A percentile compares a stretch with the other conserved stretches of the same genome.
Conservation (phyloP, 2,797 vertebrate species). For the Linurgus olivaceus region DNA sequence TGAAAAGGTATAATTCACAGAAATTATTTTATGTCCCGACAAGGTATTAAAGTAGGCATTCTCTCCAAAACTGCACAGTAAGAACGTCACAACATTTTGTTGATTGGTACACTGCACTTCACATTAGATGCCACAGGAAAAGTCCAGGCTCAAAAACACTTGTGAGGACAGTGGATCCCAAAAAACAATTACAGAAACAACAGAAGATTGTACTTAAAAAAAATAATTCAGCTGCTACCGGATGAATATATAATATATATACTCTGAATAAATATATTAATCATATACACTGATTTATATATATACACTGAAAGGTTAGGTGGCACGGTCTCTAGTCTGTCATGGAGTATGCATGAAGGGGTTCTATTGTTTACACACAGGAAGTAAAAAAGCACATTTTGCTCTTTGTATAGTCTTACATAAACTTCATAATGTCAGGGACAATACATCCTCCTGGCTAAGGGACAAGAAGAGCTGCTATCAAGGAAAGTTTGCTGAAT, state of each 20-base stretch:
- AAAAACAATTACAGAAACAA: background rate
- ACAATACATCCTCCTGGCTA: background rate
- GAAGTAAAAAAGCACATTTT: slow-evolving; percentile 7
- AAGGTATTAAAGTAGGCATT: background rate
- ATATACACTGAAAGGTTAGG: slow-evolving; percentile 20
- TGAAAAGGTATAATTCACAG: background rate
- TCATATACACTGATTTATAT: background rate
- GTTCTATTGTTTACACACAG: slow-evolving; percentile 7
- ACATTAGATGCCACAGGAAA: background rate
- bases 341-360: background rate
- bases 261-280: background rate
- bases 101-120: background rate
- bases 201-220: slow-evolving; percentile 33
- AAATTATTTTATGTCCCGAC: background rate
- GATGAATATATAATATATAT: slow-evolving; percentile 11
- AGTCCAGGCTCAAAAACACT: background rate
- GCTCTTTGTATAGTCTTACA: background rate
- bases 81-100: background rate
- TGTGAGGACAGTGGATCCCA: background rate
- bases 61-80: background rate
- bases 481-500: background rate
- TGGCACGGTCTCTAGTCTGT: slow-evolving; percentile 19
- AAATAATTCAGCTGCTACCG: slow-evolving; percentile 23
- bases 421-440: slow-evolving; percentile 23
- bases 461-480: background rate